Base-by-base conservation (phyloP, 1,140 invertebrate genomes). In the Lithobius niger region DNA sequence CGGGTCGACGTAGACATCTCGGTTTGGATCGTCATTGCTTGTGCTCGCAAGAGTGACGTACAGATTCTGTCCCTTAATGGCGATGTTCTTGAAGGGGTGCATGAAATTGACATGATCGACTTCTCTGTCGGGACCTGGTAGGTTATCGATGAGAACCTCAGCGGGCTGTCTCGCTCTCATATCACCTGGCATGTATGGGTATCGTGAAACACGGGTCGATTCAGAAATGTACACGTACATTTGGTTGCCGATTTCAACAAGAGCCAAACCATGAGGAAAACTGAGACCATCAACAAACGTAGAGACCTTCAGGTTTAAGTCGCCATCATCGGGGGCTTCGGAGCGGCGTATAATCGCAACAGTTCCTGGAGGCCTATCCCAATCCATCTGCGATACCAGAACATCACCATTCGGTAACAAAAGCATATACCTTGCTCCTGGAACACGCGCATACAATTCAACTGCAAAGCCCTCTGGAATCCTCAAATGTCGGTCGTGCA, bases 381-480 rank as follows among this genome's bases (percentile, higher is more conserved):
- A 10, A 13, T 18, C 18, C 31, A 18, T 10, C 13, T 24, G 13
- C 48, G 48, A 50, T 19, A 50, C 48, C 48, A 50, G 19, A 24
- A 21, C 48, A 27, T 26, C 24, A 26, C 48, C 48, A 24, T 24
- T 6, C 13, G 48, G 48, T 27, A 50, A 27, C 13, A 19, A 6
- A 16, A 50, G 19, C 22, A 50, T 3, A 21, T 26, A 50, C 10
- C 48, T 10, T 13, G 48, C 48, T 10, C 16, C 13, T 13, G 13
- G 13, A 15, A 50, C 48, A 3, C 48, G 3, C 3, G 24, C 48
- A 4, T 25, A 50, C 48, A 27, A 22, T 26, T 27, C 22, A 4
- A 50, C 27, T 24, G 22, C 48, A 27, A 50, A 50, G 3, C 48
- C 48, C 27, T 50, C 27, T 13, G 48, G 48, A 26, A 50, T 21